These are phyloP conservation scores for Melieria crassipennis DNA, from an alignment of 2,888 invertebrate genomes.

Conservation along the genomic window DNA sequence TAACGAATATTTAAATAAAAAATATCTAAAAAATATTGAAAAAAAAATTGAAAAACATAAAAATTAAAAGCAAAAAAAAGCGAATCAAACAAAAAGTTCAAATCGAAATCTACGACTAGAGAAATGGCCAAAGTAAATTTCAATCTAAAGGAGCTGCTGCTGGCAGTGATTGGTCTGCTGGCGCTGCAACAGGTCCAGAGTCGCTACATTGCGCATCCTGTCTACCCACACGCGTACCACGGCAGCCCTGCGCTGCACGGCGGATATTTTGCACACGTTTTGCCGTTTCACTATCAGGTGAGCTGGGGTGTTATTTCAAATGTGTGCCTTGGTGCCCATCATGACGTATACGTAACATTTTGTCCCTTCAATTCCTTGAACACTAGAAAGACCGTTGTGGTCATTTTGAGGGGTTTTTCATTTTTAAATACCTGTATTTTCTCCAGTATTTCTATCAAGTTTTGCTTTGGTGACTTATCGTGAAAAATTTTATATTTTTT, in stretches of 20 bases:
- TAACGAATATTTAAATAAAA: background rate
- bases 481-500: too few relatives aligned
- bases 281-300: constrained; percentile 41
- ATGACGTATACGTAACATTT: too few relatives aligned
- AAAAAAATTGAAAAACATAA: background rate
- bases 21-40: background rate
- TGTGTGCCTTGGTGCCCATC: too few relatives aligned
- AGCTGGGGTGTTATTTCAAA: background rate
- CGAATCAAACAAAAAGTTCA: background rate
- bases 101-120: too few relatives aligned
- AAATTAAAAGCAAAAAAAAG: background rate
- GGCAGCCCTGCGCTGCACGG: constrained; percentile 12
- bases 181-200: constrained; percentile 39
- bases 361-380: too few relatives aligned
- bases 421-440: too few relatives aligned
- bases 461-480: too few relatives aligned
- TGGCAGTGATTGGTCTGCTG: background rate
- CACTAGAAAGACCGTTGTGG: too few relatives aligned
- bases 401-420: too few relatives aligned
- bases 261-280: constrained; percentile 36
- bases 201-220: constrained; percentile 15
- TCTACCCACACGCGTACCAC: constrained; percentile 4
- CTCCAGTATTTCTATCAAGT: too few relatives aligned
- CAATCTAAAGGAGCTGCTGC: too few relatives aligned
- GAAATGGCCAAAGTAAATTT: too few relatives aligned